Base-by-base conservation (phyloP, 2,888 invertebrate species). In the Nomada flava region DNA sequence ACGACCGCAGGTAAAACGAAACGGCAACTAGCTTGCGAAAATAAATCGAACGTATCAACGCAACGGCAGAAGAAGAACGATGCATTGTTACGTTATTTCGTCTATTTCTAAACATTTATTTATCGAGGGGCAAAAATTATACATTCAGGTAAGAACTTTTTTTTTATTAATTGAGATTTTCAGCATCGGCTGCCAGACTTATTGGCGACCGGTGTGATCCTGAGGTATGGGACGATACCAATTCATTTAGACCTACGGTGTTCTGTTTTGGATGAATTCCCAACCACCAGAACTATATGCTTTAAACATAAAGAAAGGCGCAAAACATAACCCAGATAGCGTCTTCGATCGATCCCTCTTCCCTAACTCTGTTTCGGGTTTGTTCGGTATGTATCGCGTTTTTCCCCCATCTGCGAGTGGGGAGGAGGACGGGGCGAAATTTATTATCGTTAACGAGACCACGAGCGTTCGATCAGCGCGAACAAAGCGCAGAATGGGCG, bases 381-480 rank as follows among this genome's bases (percentile, higher is more conserved):
- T 36, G 9, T 53, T 53, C 18, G 23, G 13, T 15, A 47, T 11
- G 44, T 18, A 26, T 20, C 57, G 47, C 18, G 70, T 44, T 72
- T 44, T 23, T 63, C 26, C 26, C 57, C 23, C 26, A 44, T n/a
- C 20, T 5, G 4, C 9, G 9, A n/a, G 9, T 5, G 11, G 26
- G 0, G 5, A 23, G 3, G 64, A 2, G 26, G 15, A 29, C 20
- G 57, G 23, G 20, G 13, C 20, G 69, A 76, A 71, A 79, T 79
- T 79, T 82, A 76, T 85, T 82, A 85, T 85, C 85, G 74, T 69
- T 79, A 82, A 78, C 78, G 72, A 69, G 75, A 69, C 79, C 76
- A 64, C 72, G 73, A 73, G 75, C 68, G 77, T 88, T 87, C 85
- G 88, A 88, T 86, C 86, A 78, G 72, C 60, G 64, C 76, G 86